Percentiles rank a stretch among this genome's conserved stretches.
Conservation (phyloP, 1,140 invertebrate species). For the Druon quercuslanigerum region DNA sequence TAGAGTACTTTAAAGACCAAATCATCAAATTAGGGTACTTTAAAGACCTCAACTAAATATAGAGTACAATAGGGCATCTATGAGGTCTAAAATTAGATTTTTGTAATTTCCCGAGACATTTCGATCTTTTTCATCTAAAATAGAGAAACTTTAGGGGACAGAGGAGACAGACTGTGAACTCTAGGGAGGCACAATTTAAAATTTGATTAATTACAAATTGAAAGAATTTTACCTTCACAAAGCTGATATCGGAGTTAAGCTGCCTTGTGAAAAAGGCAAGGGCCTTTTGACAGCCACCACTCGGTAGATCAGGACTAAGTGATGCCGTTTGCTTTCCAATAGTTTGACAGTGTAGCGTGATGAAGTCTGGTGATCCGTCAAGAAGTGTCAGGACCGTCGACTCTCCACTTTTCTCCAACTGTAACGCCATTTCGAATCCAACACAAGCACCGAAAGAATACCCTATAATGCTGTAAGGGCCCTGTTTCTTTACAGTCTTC, state of each 20-base stretch:
- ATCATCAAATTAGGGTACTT: too few relatives aligned
- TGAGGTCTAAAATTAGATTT: too few relatives aligned
- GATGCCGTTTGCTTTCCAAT: constrained; percentile 77
- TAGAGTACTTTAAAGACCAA: too few relatives aligned
- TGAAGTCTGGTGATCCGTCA: constrained; percentile 94
- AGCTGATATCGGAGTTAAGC: constrained; percentile 84
- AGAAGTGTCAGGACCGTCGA: constrained; percentile 85
- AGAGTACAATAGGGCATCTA: too few relatives aligned
- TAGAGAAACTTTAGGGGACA: too few relatives aligned
- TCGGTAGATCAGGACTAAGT: constrained; percentile 48
- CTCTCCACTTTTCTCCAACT: constrained; percentile 84
- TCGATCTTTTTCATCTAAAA: too few relatives aligned
- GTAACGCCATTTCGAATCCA: constrained; percentile 93
- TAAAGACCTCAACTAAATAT: too few relatives aligned
- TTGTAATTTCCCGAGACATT: too few relatives aligned
- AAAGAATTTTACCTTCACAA: constrained; percentile 78
- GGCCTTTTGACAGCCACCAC: constrained; percentile 70
- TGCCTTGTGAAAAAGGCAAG: constrained; percentile 89
- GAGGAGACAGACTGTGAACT: too few relatives aligned
- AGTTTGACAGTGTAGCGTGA: constrained; percentile 85
- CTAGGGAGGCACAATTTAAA: constrained; percentile 43
- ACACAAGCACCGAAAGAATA: constrained; percentile 96
- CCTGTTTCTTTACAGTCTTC: constrained; percentile 84
- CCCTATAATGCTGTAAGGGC: constrained; percentile 91
- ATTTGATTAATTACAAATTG: constrained; percentile 45